These are phyloP conservation scores for Mycalesis mineus DNA, from an alignment of 2,888 invertebrate genomes.

Conservation along the genomic window DNA sequence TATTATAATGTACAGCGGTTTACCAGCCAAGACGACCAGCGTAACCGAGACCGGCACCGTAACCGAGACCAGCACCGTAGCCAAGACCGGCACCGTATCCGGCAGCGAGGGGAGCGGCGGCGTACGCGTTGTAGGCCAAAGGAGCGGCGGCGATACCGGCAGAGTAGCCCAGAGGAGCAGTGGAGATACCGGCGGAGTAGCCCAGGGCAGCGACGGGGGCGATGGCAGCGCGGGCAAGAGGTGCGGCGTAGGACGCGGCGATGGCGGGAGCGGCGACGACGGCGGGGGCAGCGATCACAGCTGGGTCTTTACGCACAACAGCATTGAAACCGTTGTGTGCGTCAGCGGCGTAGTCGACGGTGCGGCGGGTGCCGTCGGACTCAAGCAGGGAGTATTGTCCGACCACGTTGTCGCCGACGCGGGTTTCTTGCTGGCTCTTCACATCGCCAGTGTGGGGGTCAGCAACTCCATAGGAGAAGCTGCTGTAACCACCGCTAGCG, in stretches of 20 bases:
- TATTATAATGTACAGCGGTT: no score
- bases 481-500: slow-evolving; percentile 48
- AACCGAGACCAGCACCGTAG: background rate
- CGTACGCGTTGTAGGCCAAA: slow-evolving; percentile 28
- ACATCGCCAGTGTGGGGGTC: slow-evolving; percentile 73
- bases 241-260: slow-evolving; percentile 16
- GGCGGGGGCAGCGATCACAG: slow-evolving; percentile 39
- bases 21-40: slow-evolving; percentile 29
- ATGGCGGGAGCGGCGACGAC: slow-evolving; percentile 34
- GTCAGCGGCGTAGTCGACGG: slow-evolving; percentile 79
- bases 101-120: slow-evolving; percentile 11
- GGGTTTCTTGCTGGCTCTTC: slow-evolving; percentile 80
- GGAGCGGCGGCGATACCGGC: slow-evolving; percentile 18
- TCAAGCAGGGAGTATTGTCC: slow-evolving; percentile 74
- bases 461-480: slow-evolving; percentile 69
- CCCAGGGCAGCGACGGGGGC: slow-evolving; percentile 15
- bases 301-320: slow-evolving; percentile 73
- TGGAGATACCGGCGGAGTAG: slow-evolving; percentile 2
- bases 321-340: slow-evolving; percentile 74
- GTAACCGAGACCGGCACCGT: slow-evolving; percentile 14
- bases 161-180: background rate
- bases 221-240: background rate
- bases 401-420: slow-evolving; percentile 81
- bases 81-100: background rate
- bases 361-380: slow-evolving; percentile 81